Conservation (phyloP, 2,113 vertebrate genomes). For the Crocuta crocuta region DNA sequence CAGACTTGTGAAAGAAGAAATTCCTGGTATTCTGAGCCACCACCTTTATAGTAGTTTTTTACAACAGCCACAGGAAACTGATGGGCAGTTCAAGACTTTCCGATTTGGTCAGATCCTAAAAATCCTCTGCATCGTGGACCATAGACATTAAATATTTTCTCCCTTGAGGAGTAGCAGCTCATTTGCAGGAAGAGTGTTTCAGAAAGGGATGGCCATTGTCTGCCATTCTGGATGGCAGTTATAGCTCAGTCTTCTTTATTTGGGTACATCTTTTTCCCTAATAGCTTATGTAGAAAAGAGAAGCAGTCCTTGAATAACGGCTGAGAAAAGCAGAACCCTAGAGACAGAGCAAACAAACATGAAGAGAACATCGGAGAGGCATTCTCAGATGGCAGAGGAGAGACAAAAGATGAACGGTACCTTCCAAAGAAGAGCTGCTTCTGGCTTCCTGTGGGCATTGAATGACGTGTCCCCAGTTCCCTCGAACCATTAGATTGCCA, state of each 20-base stretch:
- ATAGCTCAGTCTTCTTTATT: neutral
- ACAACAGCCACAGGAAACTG: neutral
- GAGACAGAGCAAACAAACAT: neutral
- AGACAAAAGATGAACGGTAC: neutral
- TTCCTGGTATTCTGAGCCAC: neutral
- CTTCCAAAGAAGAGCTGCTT: neutral
- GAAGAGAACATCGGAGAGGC: neutral
- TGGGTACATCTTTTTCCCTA: neutral
- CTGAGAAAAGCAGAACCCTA: slow-evolving; percentile 21
- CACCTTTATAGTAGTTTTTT: neutral
- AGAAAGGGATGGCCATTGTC: neutral
- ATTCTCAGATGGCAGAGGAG: neutral
- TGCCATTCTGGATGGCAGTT: neutral
- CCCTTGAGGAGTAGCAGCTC: neutral
- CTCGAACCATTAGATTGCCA: neutral
- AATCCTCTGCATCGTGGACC: neutral
- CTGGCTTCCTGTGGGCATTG: neutral
- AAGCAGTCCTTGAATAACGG: neutral
- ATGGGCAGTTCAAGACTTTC: neutral
- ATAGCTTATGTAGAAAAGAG: neutral
- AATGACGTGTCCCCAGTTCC: neutral
- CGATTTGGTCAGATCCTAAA: neutral
- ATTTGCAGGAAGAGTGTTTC: neutral
- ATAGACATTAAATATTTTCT: neutral
- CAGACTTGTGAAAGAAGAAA: neutral